Evolutionary conservation across 2,797 vertebrate species (phyloP).

Genomic region (Streptopelia turtur): DNA sequence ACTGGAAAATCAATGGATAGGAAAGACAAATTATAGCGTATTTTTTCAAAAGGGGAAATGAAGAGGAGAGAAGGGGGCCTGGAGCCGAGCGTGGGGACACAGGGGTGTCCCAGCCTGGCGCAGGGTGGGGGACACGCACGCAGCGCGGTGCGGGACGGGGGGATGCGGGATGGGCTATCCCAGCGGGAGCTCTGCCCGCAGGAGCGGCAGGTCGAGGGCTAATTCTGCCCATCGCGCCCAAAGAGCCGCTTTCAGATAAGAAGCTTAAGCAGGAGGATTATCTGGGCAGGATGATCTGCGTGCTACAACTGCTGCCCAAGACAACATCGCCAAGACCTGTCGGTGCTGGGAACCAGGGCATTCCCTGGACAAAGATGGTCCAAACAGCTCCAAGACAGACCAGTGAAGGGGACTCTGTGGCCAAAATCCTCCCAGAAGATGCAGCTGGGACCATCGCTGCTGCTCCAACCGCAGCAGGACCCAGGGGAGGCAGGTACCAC

Average conservation of each 20-base stretch:
- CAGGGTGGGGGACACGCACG: not conserved
- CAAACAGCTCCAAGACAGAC: not conserved
- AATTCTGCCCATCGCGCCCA: not conserved
- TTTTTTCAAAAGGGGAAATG: not conserved
- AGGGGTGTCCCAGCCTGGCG: not conserved
- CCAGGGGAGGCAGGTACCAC: not conserved
- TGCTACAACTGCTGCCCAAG: not conserved
- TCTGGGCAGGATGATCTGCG: not conserved
- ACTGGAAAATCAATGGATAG: slow-evolving; percentile 51
- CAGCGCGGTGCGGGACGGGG: not conserved
- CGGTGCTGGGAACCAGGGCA: not conserved
- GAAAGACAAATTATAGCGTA: not conserved
- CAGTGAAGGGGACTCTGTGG: not conserved
- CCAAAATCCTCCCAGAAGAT: not conserved
- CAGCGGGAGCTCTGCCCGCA: not conserved
- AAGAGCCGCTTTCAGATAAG: not conserved
- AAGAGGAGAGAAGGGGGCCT: not conserved
- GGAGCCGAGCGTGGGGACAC: not conserved
- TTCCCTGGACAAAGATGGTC: not conserved
- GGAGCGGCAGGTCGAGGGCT: not conserved
- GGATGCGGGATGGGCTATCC: not conserved
- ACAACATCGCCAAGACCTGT: accelerated
- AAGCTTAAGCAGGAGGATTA: slow-evolving; percentile 7
- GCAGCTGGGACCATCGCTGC: not conserved
- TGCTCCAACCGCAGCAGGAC: not conserved